These are phyloP conservation scores for Matsumurasca onukii DNA, from an alignment of 1,140 invertebrate species.

Conservation along the genomic window DNA sequence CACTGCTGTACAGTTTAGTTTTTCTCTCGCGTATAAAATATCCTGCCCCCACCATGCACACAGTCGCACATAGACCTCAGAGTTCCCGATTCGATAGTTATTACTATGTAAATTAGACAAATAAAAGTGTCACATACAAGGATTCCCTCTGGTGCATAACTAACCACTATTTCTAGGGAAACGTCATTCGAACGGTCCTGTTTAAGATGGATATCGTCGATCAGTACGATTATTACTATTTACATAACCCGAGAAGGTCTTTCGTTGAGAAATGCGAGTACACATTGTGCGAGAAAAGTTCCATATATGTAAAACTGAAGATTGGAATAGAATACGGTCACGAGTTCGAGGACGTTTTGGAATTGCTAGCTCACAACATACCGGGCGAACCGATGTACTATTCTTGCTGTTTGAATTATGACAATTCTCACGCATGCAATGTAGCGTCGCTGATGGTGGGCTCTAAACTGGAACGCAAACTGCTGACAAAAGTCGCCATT, in stretches of 20 bases:
- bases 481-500: neutral
- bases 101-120: no score
- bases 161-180: no score
- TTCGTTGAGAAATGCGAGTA: neutral
- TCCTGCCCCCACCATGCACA: no score
- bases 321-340: neutral
- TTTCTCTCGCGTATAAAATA: no score
- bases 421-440: neutral
- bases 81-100: no score
- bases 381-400: neutral
- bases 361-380: neutral
- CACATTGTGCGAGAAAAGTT: neutral
- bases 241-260: neutral
- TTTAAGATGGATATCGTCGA: neutral
- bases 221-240: constrained; percentile 3
- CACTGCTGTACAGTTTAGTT: no score
- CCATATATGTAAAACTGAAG: neutral
- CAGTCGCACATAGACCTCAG: no score
- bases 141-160: no score
- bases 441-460: neutral
- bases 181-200: no score
- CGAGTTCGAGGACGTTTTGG: neutral
- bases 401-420: neutral
- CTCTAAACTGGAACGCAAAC: neutral
- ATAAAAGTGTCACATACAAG: no score